Evolutionary conservation across 2,113 vertebrate species (phyloP).

Genomic region (Pygoscelis adeliae): DNA sequence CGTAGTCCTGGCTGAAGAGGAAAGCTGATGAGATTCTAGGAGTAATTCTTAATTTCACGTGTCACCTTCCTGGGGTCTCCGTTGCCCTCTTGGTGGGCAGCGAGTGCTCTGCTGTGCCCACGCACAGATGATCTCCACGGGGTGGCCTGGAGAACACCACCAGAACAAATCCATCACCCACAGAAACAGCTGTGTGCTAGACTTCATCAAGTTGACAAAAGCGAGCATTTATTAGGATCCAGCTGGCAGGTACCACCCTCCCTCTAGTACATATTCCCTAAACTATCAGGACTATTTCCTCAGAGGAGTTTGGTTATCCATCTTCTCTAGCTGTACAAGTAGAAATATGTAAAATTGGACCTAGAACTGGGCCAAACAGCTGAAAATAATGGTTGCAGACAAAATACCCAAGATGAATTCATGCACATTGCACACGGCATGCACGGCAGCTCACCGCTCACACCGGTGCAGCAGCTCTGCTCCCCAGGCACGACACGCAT

Average conservation of each 20-base stretch:
- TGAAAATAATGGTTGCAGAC: not conserved
- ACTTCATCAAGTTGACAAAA: not conserved
- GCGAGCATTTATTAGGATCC: not conserved
- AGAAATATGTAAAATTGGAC: not conserved
- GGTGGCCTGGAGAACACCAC: not conserved
- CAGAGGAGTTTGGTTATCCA: not conserved
- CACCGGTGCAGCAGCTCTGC: not conserved
- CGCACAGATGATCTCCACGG: accelerated
- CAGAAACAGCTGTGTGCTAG: not conserved
- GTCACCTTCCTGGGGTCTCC: not conserved
- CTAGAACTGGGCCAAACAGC: not conserved
- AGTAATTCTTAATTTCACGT: not conserved
- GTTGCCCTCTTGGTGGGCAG: not conserved
- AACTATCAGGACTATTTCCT: not conserved
- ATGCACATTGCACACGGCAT: accelerated
- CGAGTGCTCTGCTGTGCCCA: not conserved
- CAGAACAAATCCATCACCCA: not conserved
- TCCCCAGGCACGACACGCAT: not conserved
- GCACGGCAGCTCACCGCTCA: accelerated
- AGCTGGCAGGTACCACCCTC: not conserved
- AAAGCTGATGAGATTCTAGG: not conserved
- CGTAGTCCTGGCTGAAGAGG: not conserved
- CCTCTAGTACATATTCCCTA: not conserved
- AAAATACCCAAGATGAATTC: not conserved
- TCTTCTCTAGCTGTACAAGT: not conserved